These are phyloP conservation scores for Agrenia bidenticulata DNA, from an alignment of 2,888 invertebrate genomes.

Conservation along the genomic window DNA sequence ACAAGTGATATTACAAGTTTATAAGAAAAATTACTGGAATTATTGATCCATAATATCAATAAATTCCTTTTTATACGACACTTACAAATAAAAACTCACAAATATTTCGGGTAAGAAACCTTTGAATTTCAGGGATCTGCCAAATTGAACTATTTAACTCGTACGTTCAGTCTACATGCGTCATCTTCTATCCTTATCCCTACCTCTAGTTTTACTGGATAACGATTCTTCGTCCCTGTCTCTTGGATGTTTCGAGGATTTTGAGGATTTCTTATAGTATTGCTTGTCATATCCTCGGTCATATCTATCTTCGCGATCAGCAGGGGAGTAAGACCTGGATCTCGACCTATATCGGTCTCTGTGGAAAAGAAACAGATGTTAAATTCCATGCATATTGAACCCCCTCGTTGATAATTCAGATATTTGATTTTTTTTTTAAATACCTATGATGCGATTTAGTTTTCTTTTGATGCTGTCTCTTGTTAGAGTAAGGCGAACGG, in stretches of 20 bases:
- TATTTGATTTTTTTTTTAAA: background rate
- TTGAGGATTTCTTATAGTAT: constrained; percentile 18
- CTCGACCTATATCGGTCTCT: constrained; percentile 57
- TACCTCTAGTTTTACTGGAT: constrained; percentile 16
- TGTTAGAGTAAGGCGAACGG: constrained; percentile 13
- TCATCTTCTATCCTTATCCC: constrained; percentile 29
- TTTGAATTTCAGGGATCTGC: too few relatives aligned
- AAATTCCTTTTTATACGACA: too few relatives aligned
- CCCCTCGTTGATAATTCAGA: background rate
- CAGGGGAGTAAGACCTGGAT: constrained; percentile 54
- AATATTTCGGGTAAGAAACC: too few relatives aligned
- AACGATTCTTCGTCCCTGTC: constrained; percentile 28
- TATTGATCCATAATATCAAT: too few relatives aligned
- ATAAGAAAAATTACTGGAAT: too few relatives aligned
- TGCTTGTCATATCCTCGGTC: constrained; percentile 16
- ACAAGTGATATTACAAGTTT: too few relatives aligned
- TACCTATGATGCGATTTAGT: constrained; percentile 29
- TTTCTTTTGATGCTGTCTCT: constrained; percentile 19
- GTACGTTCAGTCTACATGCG: background rate
- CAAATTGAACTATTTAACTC: too few relatives aligned
- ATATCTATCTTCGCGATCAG: constrained; percentile 13
- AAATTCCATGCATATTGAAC: background rate
- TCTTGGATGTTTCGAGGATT: constrained; percentile 54
- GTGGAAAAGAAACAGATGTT: too few relatives aligned
- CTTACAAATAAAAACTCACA: too few relatives aligned